A percentile compares a stretch with the other conserved stretches of the same genome.
Conservation (phyloP, 2,888 invertebrate species). For the Papilio gigon region DNA sequence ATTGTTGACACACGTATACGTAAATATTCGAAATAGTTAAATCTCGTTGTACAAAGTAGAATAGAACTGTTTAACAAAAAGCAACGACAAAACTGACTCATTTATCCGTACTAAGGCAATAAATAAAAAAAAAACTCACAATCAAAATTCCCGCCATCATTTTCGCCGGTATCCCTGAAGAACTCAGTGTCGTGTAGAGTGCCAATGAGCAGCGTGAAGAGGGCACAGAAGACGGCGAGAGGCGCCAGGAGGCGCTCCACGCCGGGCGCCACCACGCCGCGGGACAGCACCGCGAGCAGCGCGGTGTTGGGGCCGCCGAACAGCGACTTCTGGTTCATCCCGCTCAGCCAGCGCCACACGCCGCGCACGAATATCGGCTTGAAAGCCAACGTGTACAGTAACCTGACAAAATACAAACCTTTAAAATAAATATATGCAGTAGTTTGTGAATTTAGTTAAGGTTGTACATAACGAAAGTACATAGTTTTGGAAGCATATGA, state of each 20-base stretch:
- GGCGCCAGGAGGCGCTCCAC: conserved; percentile 88
- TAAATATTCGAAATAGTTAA: no score
- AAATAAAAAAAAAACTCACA: conserved; percentile 51
- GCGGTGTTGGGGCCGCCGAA: conserved; percentile 80
- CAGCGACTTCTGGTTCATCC: conserved; percentile 66
- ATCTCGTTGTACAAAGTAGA: no score
- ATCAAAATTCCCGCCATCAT: conserved; percentile 63
- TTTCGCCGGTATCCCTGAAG: conserved; percentile 76
- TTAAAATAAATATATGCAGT: no score
- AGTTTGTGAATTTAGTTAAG: no score
- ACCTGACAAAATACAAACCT: conserved; percentile 73
- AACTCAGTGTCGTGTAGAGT: conserved; percentile 95
- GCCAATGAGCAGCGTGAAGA: conserved; percentile 90
- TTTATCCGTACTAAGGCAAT: no score
- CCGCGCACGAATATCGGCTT: conserved; percentile 89
- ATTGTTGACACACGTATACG: no score
- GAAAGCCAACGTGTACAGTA: conserved; percentile 91
- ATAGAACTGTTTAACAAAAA: no score
- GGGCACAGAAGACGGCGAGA: conserved; percentile 91
- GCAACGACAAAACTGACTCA: no score
- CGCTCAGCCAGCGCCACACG: conserved; percentile 85
- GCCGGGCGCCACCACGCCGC: conserved; percentile 85
- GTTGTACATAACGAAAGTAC: no score
- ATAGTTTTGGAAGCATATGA: no score
- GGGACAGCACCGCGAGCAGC: conserved; percentile 85